A percentile compares a stretch with the other conserved stretches of the same genome.
These are phyloP conservation scores for Coptodon bakossiorum DNA, from an alignment of 2,113 vertebrate genomes.

Conservation along the genomic window DNA sequence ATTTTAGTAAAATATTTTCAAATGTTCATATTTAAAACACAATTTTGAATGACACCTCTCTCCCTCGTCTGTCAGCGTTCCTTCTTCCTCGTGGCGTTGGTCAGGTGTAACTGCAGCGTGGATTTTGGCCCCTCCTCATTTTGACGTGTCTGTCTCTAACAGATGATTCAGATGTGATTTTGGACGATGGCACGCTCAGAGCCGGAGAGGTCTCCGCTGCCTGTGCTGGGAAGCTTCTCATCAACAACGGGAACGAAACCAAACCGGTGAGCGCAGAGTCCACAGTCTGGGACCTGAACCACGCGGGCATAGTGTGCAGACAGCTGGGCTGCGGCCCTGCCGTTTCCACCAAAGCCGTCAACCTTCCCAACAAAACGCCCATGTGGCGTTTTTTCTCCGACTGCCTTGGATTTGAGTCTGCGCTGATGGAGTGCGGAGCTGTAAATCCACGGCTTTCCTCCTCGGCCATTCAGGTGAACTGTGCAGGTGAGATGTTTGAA, in stretches of 20 bases:
- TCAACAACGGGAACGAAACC: neutral
- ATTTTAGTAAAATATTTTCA: neutral
- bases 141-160: neutral
- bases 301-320: neutral
- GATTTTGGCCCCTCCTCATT: neutral
- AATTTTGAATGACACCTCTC: accelerated
- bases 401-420: neutral
- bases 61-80: neutral
- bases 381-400: neutral
- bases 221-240: neutral
- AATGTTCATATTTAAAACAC: neutral
- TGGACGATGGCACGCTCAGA: neutral
- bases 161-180: accelerated
- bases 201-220: neutral
- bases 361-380: neutral
- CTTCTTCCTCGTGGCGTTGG: neutral
- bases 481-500: neutral
- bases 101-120: neutral
- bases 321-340: neutral
- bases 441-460: neutral
- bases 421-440: neutral
- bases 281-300: neutral
- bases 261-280: neutral
- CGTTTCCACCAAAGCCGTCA: accelerated
- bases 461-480: neutral